Evolutionary conservation across 2,888 invertebrate genomes (phyloP).

Genomic region (Cyclophora albipunctata): DNA sequence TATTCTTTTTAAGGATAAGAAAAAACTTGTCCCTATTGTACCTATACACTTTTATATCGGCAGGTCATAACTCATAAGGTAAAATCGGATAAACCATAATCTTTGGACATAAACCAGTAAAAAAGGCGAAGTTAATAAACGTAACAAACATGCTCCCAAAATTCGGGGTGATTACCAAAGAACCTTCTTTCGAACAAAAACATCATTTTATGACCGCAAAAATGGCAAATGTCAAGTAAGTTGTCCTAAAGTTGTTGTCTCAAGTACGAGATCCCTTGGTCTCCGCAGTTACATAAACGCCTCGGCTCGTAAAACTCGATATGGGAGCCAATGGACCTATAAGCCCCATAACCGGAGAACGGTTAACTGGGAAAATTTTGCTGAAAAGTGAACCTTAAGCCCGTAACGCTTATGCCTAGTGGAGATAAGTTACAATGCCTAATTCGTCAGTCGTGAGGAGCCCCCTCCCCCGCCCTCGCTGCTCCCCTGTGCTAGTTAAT

Average conservation of each 20-base stretch:
- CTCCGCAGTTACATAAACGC: slow-evolving; percentile 14
- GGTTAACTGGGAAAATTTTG: slow-evolving; percentile 7
- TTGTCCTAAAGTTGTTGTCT: slow-evolving; percentile 10
- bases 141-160: slow-evolving; percentile 4
- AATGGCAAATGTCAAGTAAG: slow-evolving; percentile 12
- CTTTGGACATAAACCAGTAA: slow-evolving; percentile 1
- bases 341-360: slow-evolving; percentile 8
- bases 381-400: slow-evolving; percentile 8
- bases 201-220: slow-evolving; percentile 14
- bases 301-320: slow-evolving; percentile 14
- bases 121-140: background rate
- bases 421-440: slow-evolving; percentile 5
- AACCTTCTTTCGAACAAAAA: slow-evolving; percentile 2
- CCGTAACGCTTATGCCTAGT: background rate
- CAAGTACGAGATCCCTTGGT: slow-evolving; percentile 1
- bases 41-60: no score
- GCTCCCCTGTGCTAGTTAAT: slow-evolving; percentile 1
- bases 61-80: no score
- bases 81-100: no score
- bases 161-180: background rate
- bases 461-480: slow-evolving; percentile 2
- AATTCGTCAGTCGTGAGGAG: slow-evolving; percentile 10
- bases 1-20: no score
- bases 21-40: no score
- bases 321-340: slow-evolving; percentile 22